These are phyloP conservation scores for Athalia rosae DNA, from an alignment of 2,888 invertebrate genomes.

Conservation along the genomic window DNA sequence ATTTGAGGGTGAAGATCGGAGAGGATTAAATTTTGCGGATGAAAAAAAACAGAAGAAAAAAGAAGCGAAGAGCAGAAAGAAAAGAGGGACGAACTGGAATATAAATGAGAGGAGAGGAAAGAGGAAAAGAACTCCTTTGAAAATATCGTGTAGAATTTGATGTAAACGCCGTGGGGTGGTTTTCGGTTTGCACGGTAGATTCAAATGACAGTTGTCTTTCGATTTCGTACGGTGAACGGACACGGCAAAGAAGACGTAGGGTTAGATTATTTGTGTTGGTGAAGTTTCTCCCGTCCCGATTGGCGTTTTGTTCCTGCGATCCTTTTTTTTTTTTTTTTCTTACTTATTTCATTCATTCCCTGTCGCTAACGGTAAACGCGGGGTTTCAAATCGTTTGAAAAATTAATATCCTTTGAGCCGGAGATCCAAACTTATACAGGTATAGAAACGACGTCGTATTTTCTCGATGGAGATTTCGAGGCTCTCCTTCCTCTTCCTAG, in stretches of 20 bases:
- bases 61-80: no score
- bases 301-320: no score
- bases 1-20: no score
- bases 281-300: neutral
- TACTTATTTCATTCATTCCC: no score
- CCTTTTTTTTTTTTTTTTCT: no score
- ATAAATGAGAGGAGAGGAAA: neutral
- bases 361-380: neutral
- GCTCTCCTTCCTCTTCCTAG: neutral
- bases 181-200: neutral
- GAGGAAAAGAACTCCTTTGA: neutral
- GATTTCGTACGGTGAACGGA: neutral
- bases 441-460: slow-evolving; percentile 34
- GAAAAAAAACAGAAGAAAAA: no score
- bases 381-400: slow-evolving; percentile 52
- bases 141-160: neutral
- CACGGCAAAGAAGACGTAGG: neutral
- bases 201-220: slow-evolving; percentile 25
- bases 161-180: neutral
- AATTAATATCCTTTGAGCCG: slow-evolving; percentile 57
- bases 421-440: slow-evolving; percentile 53
- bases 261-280: slow-evolving; percentile 18
- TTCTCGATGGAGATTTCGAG: slow-evolving; percentile 34
- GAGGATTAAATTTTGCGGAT: no score
- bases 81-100: neutral